phyloP scores from a whole-genome alignment of 64 coral and sea anemone genomes.

The Cladopsammia gracilis region DNA sequence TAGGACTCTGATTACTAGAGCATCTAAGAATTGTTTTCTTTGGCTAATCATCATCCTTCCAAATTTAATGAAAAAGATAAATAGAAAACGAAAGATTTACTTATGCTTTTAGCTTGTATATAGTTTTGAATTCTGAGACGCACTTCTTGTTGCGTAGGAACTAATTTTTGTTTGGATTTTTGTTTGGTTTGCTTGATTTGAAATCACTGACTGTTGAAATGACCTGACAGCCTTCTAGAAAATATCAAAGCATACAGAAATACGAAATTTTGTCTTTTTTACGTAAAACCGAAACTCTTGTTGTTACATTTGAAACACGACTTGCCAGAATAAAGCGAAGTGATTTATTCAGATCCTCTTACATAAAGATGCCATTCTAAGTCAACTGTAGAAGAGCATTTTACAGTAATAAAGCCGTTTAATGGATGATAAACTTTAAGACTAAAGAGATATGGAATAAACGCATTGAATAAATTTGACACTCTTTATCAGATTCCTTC shows the following conservation, averaged over 20 bases:
- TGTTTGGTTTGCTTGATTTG: neutral
- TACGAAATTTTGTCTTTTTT: neutral
- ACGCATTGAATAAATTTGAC: neutral
- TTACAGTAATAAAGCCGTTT: neutral
- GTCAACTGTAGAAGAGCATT: neutral
- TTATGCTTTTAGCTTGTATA: neutral
- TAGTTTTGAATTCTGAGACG: conserved; percentile 16
- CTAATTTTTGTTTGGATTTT: neutral
- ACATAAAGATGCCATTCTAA: neutral
- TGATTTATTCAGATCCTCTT: conserved; percentile 6
- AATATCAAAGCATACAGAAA: neutral
- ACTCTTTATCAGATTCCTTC: conserved; percentile 8
- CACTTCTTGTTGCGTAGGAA: conserved; percentile 28
- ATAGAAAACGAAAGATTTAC: conserved; percentile 13
- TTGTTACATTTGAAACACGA: neutral
- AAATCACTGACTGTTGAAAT: neutral
- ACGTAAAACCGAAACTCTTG: too few species aligned
- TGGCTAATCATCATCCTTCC: conserved; percentile 16
- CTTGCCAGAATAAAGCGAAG: neutral
- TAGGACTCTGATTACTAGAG: neutral
- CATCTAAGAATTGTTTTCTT: neutral
- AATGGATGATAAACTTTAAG: neutral
- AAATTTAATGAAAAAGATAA: conserved; percentile 52
- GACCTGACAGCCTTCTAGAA: neutral
- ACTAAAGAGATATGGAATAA: neutral